These are phyloP conservation scores for Xanthia togata DNA, from an alignment of 2,888 invertebrate genomes.

Conservation along the genomic window DNA sequence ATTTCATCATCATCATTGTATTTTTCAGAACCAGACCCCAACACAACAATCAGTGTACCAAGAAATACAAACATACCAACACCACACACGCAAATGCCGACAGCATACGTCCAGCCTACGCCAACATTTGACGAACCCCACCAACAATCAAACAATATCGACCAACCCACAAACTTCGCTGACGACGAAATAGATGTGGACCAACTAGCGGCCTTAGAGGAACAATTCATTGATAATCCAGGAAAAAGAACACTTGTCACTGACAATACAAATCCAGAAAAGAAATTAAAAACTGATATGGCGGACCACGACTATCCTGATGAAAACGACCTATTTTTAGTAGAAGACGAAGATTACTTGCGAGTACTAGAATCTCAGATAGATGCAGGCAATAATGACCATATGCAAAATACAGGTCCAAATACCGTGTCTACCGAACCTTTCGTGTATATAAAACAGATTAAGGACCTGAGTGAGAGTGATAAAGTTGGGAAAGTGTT, in stretches of 20 bases:
- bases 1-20: background rate
- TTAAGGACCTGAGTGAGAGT: slow-evolving; percentile 77
- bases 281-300: slow-evolving; percentile 76
- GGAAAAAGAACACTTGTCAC: slow-evolving; percentile 73
- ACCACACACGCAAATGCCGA: slow-evolving; percentile 74
- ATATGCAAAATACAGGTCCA: slow-evolving; percentile 64
- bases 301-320: slow-evolving; percentile 77
- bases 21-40: slow-evolving; percentile 73
- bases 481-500: slow-evolving; percentile 84
- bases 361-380: slow-evolving; percentile 80
- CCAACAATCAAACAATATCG: slow-evolving; percentile 66
- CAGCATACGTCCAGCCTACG: slow-evolving; percentile 46
- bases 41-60: slow-evolving; percentile 69
- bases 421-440: slow-evolving; percentile 76
- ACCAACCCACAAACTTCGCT: slow-evolving; percentile 74
- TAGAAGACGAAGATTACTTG: slow-evolving; percentile 83
- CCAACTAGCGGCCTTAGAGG: slow-evolving; percentile 82
- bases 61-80: slow-evolving; percentile 75
- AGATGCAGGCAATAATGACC: slow-evolving; percentile 68
- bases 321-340: slow-evolving; percentile 76
- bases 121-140: slow-evolving; percentile 51
- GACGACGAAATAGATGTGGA: slow-evolving; percentile 84
- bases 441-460: slow-evolving; percentile 86
- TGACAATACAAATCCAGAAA: slow-evolving; percentile 73
- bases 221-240: slow-evolving; percentile 72